Percentiles rank a stretch among this genome's conserved stretches.
Evolutionary conservation across 2,888 invertebrate species (phyloP).

Genomic region (Eremobia ochroleuca): DNA sequence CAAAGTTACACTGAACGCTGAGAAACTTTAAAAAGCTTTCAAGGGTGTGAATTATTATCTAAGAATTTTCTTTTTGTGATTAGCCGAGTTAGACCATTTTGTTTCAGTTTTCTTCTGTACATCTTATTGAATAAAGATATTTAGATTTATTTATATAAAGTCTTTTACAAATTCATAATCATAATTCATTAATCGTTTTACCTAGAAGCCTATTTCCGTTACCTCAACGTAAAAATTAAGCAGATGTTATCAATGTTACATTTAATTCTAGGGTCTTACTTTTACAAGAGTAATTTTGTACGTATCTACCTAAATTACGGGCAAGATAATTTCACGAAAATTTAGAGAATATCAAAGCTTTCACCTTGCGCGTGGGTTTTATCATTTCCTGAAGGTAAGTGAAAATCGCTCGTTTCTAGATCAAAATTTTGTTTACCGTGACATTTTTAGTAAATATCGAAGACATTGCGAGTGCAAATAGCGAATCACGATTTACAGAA

Average conservation of each 20-base stretch:
- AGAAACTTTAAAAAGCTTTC: constrained; percentile 85
- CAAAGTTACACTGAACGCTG: constrained; percentile 87
- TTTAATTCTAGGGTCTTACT: constrained; percentile 11
- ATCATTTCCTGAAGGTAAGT: constrained; percentile 47
- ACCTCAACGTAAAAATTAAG: constrained; percentile 15
- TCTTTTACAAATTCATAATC: neutral
- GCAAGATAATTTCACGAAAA: constrained; percentile 49
- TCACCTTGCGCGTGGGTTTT: constrained; percentile 32
- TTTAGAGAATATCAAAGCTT: constrained; percentile 50
- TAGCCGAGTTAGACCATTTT: constrained; percentile 68
- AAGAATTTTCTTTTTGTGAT: constrained; percentile 76
- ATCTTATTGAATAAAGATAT: constrained; percentile 14
- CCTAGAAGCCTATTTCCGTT: constrained; percentile 6
- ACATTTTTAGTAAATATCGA: constrained; percentile 65
- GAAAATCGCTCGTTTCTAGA: constrained; percentile 27
- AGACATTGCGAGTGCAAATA: constrained; percentile 70
- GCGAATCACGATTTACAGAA: constrained; percentile 80
- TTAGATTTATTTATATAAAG: neutral
- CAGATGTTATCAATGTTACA: constrained; percentile 27
- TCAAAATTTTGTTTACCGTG: constrained; percentile 59
- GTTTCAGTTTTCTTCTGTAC: constrained; percentile 41
- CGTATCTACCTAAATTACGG: constrained; percentile 34
- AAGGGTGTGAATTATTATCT: constrained; percentile 88
- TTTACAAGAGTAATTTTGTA: constrained; percentile 23
- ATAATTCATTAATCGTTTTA: neutral